Evolutionary conservation across 2,888 invertebrate species (phyloP), one percentile per base, ranked within the genome.

Genomic region (Gymnoscelis rufifasciata): DNA sequence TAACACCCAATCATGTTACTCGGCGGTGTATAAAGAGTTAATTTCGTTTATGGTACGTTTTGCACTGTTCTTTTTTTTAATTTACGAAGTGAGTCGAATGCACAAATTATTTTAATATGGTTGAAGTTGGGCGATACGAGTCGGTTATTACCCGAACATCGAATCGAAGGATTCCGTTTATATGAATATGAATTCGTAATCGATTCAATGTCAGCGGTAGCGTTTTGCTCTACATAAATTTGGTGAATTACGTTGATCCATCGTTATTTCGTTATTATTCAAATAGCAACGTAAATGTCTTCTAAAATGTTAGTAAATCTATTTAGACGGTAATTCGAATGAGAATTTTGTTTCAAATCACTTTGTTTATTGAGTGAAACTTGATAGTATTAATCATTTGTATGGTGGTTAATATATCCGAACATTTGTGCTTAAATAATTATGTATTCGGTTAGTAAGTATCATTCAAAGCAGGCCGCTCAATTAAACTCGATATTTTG

Each of bases 61-160:
- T 55, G 50, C 51, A 48, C 35, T 51, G 43, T 51, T 52, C 41
- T 46, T 55, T 60, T 53, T 57, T 54, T 50, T 47, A 45, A 41
- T 58, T 57, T 56, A 57, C 52, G 47, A 46, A 56, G 56, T 60
- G 56, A 57, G 63, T 57, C 63, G 59, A 66, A 68, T 68, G 57
- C 57, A 50, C 57, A 59, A 63, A 66, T 68, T 66, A 63, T 62
- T 64, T 64, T 63, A 64, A 63, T 62, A 54, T 49, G 54, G 53
- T 60, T 54, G 55, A 60, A 56, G 51, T 52, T 52, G 44, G 41
- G 43, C 39, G 53, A 48, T 45, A 54, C 52, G 46, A 56, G 43
- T 47, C 56, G 47, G 62, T 60, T 60, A 62, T 63, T 62, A 59
- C 57, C 52, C 51, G 54, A 54, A 44, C 51, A 51, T 54, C 51